Evolutionary conservation across 2,113 vertebrate species (phyloP).

Genomic region (Amazona vittata): DNA sequence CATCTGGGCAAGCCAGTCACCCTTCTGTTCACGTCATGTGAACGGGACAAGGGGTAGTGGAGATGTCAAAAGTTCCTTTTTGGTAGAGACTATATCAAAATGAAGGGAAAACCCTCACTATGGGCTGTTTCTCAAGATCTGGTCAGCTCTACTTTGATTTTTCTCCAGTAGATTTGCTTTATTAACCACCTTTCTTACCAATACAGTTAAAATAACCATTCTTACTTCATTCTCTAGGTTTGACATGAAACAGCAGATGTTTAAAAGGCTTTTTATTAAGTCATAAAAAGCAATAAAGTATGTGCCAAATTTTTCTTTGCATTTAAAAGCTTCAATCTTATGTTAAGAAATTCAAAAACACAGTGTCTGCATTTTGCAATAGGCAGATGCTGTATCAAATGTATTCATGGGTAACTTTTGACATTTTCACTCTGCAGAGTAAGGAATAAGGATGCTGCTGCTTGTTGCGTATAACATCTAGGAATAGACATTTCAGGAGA

Average conservation of each 20-base stretch:
- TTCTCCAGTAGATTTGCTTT: not conserved
- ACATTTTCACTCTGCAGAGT: slow-evolving; percentile 60
- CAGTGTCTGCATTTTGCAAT: not conserved
- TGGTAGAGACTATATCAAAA: slow-evolving; percentile 1
- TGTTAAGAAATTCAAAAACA: not conserved
- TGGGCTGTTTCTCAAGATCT: not conserved
- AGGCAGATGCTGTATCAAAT: not conserved
- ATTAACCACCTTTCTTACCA: not conserved
- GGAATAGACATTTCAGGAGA: not conserved
- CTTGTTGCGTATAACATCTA: not conserved
- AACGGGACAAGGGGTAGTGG: slow-evolving; percentile 41
- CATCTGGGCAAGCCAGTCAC: not conserved
- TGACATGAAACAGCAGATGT: not conserved
- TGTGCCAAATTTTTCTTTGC: slow-evolving; percentile 26
- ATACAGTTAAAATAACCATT: not conserved
- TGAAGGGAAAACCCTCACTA: not conserved
- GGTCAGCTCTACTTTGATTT: not conserved
- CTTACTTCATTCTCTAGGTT: not conserved
- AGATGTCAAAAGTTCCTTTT: slow-evolving; percentile 58
- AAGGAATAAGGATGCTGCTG: not conserved
- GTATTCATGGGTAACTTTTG: slow-evolving; percentile 34
- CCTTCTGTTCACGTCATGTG: slow-evolving; percentile 8
- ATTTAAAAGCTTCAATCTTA: not conserved
- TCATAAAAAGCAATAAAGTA: slow-evolving; percentile 30
- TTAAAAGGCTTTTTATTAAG: not conserved